Evolutionary conservation across 2,113 vertebrate genomes (phyloP).

Genomic region (Plestiodon gilberti): DNA sequence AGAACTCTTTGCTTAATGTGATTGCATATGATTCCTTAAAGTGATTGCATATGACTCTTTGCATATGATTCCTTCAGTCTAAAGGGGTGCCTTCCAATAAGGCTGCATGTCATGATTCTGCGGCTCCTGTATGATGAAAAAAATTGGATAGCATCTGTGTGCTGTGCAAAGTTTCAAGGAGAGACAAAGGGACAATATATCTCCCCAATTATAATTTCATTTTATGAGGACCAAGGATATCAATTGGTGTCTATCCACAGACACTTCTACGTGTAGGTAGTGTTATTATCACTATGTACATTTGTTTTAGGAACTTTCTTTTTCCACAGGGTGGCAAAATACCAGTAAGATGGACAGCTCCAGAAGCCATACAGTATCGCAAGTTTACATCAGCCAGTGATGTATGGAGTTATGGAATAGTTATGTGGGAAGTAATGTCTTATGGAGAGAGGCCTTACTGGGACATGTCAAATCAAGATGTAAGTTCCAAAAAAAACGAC

Average conservation of each 20-base stretch:
- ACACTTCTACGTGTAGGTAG: not conserved
- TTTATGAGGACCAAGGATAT: not conserved
- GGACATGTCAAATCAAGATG: constrained; percentile 99
- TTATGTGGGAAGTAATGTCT: constrained; percentile 99
- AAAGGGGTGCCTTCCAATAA: too few species aligned
- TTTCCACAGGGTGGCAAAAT: constrained; percentile 92
- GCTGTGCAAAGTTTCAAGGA: not conserved
- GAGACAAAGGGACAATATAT: not conserved
- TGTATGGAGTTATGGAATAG: constrained; percentile 97
- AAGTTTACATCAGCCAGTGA: constrained; percentile 98
- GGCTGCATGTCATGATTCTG: not conserved
- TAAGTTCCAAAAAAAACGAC: constrained; percentile 77
- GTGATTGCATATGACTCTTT: too few species aligned
- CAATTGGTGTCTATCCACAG: not conserved
- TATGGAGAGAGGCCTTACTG: constrained; percentile 97
- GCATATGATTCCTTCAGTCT: too few species aligned
- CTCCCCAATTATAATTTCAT: not conserved
- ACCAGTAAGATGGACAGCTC: constrained; percentile 97
- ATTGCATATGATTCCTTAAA: too few species aligned
- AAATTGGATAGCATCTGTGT: not conserved
- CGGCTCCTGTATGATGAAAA: not conserved
- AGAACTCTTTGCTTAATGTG: not conserved
- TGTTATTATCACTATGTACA: not conserved
- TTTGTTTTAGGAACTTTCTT: constrained; percentile 11
- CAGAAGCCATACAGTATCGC: constrained; percentile 96